These are phyloP conservation scores for Pachycephala philippinensis DNA, from an alignment of 2,113 vertebrate species.

Conservation along the genomic window DNA sequence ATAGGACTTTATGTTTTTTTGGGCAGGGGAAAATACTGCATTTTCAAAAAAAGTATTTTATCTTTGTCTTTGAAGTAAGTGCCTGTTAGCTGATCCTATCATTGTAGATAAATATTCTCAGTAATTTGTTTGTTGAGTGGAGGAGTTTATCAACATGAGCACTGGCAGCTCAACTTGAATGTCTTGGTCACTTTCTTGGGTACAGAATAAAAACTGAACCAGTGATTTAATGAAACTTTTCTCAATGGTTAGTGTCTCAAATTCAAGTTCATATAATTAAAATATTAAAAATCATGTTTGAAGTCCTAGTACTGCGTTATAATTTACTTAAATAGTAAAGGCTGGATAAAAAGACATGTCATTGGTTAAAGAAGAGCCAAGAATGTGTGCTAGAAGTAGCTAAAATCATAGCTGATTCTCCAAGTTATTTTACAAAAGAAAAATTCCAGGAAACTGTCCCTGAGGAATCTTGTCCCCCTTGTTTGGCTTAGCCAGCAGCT, in stretches of 20 bases:
- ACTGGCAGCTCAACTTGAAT: neutral
- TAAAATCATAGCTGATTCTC: neutral
- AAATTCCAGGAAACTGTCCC: neutral
- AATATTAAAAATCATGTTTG: neutral
- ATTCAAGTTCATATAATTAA: neutral
- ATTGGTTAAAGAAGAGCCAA: neutral
- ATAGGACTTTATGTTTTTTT: neutral
- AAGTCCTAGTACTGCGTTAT: neutral
- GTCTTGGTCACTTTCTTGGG: neutral
- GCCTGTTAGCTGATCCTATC: neutral
- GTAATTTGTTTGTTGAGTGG: neutral
- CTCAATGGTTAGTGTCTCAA: neutral
- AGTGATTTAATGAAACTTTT: neutral
- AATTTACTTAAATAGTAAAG: neutral
- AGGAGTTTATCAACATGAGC: neutral
- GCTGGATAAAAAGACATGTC: neutral
- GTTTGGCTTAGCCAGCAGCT: neutral
- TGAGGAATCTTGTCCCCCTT: neutral
- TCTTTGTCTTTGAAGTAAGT: neutral
- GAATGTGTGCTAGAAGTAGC: neutral
- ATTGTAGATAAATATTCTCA: neutral
- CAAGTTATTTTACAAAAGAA: neutral
- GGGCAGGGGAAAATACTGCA: fast-evolving
- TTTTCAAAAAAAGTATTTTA: neutral
- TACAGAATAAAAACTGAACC: neutral